phyloP scores from a whole-genome alignment of 1,140 invertebrate genomes.

The Drosophila lini region DNA sequence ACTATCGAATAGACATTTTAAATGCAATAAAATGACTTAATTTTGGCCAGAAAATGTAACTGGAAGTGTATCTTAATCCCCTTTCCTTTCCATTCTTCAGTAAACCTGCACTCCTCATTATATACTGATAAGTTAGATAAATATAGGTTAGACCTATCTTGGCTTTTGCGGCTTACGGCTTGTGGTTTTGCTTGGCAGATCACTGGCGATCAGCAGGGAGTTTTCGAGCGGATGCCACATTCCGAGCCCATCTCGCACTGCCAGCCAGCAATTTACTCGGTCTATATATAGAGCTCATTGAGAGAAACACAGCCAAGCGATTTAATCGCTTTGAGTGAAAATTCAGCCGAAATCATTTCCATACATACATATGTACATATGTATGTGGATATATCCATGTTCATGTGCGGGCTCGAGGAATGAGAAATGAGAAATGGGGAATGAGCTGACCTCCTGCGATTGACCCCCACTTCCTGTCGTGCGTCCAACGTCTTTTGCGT shows the following conservation, averaged over 20 bases:
- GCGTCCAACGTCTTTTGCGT: slow-evolving; percentile 48
- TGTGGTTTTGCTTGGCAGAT: slow-evolving; percentile 49
- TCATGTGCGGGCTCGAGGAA: slow-evolving; percentile 39
- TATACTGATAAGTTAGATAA: slow-evolving; percentile 36
- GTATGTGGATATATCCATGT: neutral
- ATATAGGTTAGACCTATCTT: slow-evolving; percentile 34
- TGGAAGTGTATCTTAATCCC: slow-evolving; percentile 7
- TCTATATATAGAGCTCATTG: slow-evolving; percentile 8
- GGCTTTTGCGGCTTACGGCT: slow-evolving; percentile 27
- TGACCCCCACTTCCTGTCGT: slow-evolving; percentile 72
- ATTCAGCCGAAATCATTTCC: slow-evolving; percentile 45
- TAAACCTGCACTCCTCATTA: slow-evolving; percentile 29
- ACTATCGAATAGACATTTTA: no score
- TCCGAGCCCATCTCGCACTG: no score
- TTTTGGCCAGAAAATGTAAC: neutral
- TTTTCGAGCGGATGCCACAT: slow-evolving; percentile 5
- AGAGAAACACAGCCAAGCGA: neutral
- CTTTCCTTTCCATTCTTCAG: slow-evolving; percentile 9
- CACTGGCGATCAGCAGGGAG: slow-evolving; percentile 12
- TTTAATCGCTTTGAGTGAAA: slow-evolving; percentile 27
- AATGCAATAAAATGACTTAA: no score
- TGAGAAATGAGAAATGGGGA: neutral
- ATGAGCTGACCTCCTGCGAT: slow-evolving; percentile 57
- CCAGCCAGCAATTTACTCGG: slow-evolving; percentile 3
- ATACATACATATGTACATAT: neutral